Evolutionary conservation across 2,888 invertebrate genomes (phyloP).

Genomic region (Prosopocoilus inquinatus): DNA sequence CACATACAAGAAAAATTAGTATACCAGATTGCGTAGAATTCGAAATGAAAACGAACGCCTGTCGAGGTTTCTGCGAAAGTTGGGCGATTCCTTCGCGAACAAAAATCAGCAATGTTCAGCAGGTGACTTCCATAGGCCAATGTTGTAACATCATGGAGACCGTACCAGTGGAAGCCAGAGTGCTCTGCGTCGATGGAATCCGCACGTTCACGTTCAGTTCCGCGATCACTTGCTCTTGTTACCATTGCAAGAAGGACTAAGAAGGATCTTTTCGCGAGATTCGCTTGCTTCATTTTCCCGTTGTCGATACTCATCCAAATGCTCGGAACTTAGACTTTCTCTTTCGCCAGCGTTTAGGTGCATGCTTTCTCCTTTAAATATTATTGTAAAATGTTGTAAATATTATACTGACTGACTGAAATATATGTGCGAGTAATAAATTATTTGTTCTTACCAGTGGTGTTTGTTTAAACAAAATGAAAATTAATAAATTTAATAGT

Average conservation of each 20-base stretch:
- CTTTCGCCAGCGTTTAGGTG: background rate
- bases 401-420: constrained; percentile 46
- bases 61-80: constrained; percentile 84
- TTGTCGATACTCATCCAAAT: too few species aligned
- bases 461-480: too few species aligned
- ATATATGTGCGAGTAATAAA: constrained; percentile 20
- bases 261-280: background rate
- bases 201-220: constrained; percentile 79
- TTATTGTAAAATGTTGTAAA: constrained; percentile 34
- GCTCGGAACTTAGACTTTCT: too few species aligned
- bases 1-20: constrained; percentile 75
- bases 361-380: background rate
- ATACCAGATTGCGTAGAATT: constrained; percentile 85
- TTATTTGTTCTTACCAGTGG: constrained; percentile 17
- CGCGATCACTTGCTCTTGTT: constrained; percentile 79
- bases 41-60: constrained; percentile 81
- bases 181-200: constrained; percentile 76
- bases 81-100: constrained; percentile 77
- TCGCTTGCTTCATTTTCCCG: background rate
- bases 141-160: constrained; percentile 91
- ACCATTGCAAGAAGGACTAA: constrained; percentile 79
- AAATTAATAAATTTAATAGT: too few species aligned
- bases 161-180: constrained; percentile 75
- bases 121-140: constrained; percentile 69
- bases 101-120: constrained; percentile 52